Conservation (phyloP, 2,888 invertebrate genomes). For the Cartodere bifasciata region DNA sequence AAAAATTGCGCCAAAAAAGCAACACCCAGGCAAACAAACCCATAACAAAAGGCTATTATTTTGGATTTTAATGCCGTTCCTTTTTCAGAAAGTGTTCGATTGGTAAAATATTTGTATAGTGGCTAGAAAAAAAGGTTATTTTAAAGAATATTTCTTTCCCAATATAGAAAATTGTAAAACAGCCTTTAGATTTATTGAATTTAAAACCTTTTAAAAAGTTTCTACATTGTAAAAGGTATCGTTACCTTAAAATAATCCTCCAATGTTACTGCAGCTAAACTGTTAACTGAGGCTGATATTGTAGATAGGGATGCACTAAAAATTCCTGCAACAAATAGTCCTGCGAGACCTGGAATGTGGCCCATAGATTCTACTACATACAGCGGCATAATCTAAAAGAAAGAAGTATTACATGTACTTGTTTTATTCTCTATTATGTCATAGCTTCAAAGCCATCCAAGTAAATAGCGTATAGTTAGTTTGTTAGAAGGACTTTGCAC, state of each 20-base stretch:
- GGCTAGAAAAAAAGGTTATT: conserved; percentile 35
- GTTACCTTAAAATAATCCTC: conserved; percentile 73
- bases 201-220: no score
- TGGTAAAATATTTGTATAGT: conserved; percentile 28
- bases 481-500: conserved; percentile 1
- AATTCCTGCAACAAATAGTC: conserved; percentile 82
- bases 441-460: no score
- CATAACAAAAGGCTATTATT: conserved; percentile 57
- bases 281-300: conserved; percentile 82
- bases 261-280: conserved; percentile 78
- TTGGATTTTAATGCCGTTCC: conserved; percentile 46
- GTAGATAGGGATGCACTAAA: conserved; percentile 87
- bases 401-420: no score
- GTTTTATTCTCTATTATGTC: no score
- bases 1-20: conserved; percentile 73
- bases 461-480: conserved; percentile 2
- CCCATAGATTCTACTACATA: conserved; percentile 68
- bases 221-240: no score
- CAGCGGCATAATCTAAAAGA: conserved; percentile 51
- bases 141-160: no score
- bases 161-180: no score
- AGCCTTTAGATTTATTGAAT: no score
- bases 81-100: conserved; percentile 30
- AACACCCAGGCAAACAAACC: conserved; percentile 61
- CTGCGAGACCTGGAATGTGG: conserved; percentile 64